Percentiles rank a stretch among this genome's conserved stretches.
These are phyloP conservation scores for Megalopta genalis DNA, from an alignment of 1,140 invertebrate genomes.

Conservation along the genomic window DNA sequence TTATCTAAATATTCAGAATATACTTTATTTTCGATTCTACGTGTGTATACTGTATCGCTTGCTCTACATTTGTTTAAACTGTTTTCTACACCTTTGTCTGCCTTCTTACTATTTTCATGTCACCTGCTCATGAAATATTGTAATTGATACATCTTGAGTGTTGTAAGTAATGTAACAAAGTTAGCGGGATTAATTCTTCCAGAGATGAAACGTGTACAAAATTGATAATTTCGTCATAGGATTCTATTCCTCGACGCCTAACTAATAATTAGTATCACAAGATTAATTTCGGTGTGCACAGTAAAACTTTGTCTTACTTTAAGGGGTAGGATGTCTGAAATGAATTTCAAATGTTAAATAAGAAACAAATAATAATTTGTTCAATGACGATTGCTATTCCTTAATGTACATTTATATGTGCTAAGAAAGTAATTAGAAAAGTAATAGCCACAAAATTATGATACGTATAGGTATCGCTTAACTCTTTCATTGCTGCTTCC, in stretches of 20 bases:
- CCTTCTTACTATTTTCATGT: slow-evolving; percentile 37
- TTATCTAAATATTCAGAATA: slow-evolving; percentile 50
- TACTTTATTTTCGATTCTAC: slow-evolving; percentile 29
- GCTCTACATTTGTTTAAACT: slow-evolving; percentile 54
- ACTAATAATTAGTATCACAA: not conserved
- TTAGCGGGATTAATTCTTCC: not conserved
- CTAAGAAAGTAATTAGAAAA: too few relatives aligned
- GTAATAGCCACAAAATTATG: too few relatives aligned
- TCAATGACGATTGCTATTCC: too few relatives aligned
- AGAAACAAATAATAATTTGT: too few relatives aligned
- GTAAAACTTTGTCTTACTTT: not conserved
- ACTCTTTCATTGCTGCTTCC: slow-evolving; percentile 1
- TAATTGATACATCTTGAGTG: slow-evolving; percentile 9
- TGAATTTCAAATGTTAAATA: too few relatives aligned
- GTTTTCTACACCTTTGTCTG: slow-evolving; percentile 39
- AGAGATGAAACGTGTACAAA: not conserved
- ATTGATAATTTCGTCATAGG: not conserved
- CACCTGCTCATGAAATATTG: slow-evolving; percentile 12
- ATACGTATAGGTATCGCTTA: not conserved
- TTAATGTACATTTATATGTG: too few relatives aligned
- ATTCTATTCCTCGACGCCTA: not conserved
- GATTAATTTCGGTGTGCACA: not conserved
- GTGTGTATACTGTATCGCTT: slow-evolving; percentile 60
- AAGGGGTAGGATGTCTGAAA: not conserved
- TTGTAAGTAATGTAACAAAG: slow-evolving; percentile 23